Evolutionary conservation across 2,888 invertebrate species (phyloP).

Genomic region (Dorcus parallelipipedus): DNA sequence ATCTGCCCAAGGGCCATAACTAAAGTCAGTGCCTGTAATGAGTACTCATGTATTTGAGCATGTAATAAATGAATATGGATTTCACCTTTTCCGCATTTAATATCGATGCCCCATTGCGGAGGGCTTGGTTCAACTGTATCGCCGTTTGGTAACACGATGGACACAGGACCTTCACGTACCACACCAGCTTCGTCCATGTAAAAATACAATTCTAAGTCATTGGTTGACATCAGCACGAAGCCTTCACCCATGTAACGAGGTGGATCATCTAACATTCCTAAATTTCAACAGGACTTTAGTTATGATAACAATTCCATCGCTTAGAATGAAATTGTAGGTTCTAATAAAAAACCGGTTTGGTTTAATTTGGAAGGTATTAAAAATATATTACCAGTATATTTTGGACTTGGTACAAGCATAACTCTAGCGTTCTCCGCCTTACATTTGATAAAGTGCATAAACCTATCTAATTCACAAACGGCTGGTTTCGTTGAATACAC

Average conservation of each 20-base stretch:
- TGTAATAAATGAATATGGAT: not conserved
- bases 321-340: too few relatives aligned
- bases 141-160: slow-evolving; percentile 85
- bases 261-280: slow-evolving; percentile 84
- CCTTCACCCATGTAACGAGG: slow-evolving; percentile 98
- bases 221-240: slow-evolving; percentile 94
- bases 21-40: slow-evolving; percentile 72
- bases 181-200: slow-evolving; percentile 97
- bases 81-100: slow-evolving; percentile 89
- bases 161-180: slow-evolving; percentile 88
- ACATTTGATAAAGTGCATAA: slow-evolving; percentile 94
- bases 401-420: slow-evolving; percentile 93
- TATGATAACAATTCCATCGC: too few relatives aligned
- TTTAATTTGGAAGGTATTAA: not conserved
- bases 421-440: slow-evolving; percentile 95
- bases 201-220: slow-evolving; percentile 91
- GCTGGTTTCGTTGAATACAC: slow-evolving; percentile 95
- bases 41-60: too few relatives aligned
- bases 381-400: slow-evolving; percentile 65
- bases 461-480: slow-evolving; percentile 86
- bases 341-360: too few relatives aligned
- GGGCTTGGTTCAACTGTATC: slow-evolving; percentile 91
- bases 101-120: slow-evolving; percentile 93
- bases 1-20: slow-evolving; percentile 99
- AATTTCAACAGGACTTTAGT: not conserved